These are phyloP conservation scores for Lutjanus argentimaculatus DNA, from an alignment of 2,797 vertebrate species.

Conservation along the genomic window DNA sequence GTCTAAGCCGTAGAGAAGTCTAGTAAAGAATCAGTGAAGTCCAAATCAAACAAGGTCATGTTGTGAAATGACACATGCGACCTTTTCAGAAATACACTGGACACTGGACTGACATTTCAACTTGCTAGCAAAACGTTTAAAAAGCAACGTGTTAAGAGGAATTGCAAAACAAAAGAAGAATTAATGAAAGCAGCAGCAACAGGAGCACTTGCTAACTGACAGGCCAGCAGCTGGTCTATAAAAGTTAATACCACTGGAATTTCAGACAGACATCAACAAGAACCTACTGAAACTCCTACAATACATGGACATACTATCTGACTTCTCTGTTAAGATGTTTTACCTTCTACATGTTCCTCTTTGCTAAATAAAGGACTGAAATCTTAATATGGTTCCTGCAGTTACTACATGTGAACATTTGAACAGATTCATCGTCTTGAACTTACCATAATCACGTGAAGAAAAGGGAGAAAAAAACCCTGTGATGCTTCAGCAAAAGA, in stretches of 20 bases:
- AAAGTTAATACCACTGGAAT: constrained; percentile 42
- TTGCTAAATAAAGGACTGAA: background rate
- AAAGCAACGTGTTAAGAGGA: background rate
- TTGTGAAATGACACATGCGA: background rate
- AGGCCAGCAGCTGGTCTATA: constrained; percentile 42
- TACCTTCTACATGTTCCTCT: background rate
- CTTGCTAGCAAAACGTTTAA: no score
- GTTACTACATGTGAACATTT: background rate
- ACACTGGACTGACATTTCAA: background rate
- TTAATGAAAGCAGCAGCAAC: background rate
- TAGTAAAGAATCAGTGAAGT: background rate
- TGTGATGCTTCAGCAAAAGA: background rate
- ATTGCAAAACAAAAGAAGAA: background rate
- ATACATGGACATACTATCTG: background rate
- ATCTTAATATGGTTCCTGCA: background rate
- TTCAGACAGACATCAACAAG: constrained; percentile 9
- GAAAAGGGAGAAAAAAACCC: background rate
- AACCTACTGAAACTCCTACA: background rate
- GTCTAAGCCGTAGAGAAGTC: background rate
- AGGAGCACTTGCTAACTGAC: constrained; percentile 3
- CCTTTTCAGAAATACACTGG: background rate
- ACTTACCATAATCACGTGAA: background rate
- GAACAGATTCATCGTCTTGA: background rate
- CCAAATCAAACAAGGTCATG: background rate
- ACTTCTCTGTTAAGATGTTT: background rate